Percentiles rank a stretch among this genome's conserved stretches.
phyloP scores from a whole-genome alignment of 2,797 vertebrate species.

The Hyperoplus lanceolatus region DNA sequence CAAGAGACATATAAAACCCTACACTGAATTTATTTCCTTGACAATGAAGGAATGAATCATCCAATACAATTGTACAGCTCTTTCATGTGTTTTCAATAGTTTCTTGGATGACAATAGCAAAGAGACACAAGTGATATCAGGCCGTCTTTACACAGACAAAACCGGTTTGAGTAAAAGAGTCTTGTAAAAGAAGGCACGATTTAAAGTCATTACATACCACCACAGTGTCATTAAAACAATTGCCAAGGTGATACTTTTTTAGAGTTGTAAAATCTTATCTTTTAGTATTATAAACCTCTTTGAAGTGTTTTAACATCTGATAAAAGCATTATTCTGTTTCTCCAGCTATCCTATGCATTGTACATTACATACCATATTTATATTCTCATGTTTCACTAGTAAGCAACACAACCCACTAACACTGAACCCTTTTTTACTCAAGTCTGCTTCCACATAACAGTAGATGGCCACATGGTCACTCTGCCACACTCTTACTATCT shows the following conservation, averaged over 20 bases:
- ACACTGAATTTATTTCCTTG: conserved; percentile 5
- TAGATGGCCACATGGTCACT: conserved; percentile 15
- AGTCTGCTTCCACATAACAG: background rate
- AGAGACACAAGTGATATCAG: background rate
- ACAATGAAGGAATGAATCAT: conserved; percentile 9
- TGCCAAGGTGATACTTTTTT: background rate
- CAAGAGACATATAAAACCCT: background rate
- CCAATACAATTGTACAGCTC: background rate
- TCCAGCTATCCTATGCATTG: background rate
- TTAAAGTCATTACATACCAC: no score
- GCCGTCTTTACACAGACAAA: background rate
- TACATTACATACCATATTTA: no score
- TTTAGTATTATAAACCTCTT: background rate
- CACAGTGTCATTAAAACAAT: background rate
- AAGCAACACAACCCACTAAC: background rate
- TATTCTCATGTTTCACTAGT: background rate
- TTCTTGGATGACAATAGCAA: background rate
- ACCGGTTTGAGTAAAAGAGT: background rate
- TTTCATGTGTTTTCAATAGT: background rate
- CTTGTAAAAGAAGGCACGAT: background rate
- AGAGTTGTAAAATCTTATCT: background rate
- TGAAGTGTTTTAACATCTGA: background rate
- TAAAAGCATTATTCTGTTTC: background rate
- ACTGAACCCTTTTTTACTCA: background rate
- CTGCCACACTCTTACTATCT: conserved; percentile 25